Evolutionary conservation across 2,888 invertebrate species (phyloP), one percentile per base, ranked within the genome.

Genomic region (Branchinecta sandiegonensis): DNA sequence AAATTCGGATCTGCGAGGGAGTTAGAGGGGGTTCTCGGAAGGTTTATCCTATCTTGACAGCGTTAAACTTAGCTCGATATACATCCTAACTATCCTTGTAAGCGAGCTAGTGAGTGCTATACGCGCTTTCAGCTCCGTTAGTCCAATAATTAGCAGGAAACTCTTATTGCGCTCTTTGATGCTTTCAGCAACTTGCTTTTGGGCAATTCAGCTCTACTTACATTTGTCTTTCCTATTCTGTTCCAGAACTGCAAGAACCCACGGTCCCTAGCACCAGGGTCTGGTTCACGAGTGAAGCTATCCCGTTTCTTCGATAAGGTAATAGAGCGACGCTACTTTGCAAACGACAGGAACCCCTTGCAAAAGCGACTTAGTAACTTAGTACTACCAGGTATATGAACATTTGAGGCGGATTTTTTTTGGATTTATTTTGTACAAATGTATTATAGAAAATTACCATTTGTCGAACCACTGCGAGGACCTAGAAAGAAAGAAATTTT

Each of bases 251-350:
- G 83, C 75, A 79, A 80, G 71, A 81, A 82, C 79, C 81, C 76
- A 71, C 86, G 90, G 72, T 90, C 90, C 72, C 79, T 96, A 71
- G 90, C 93, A n/a, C 91, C 96, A 8, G 96, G 95, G 2, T 90
- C 92, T 6, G 91, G 93, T 69, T 94, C 94, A 77, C 87, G 94
- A 10, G 94, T 97, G 0, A 94, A 94, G 78, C 79, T 97, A 47
- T 88, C 90, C 3, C 83, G 93, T 75, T 97, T 96, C 80, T 94
- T 94, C 78, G 96, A 97, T 79, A 90, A 90, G 78, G 85, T 87
- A 12, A 84, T 85, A 70, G 83, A 85, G 74, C 79, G 81, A 72
- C 77, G 79, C 65, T 80, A 79, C 73, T 76, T 78, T 71, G 73
- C 74, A 68, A 76, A 75, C 71, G 76, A 76, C 46, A 80, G 81